Percentiles rank a stretch among this genome's conserved stretches.
Evolutionary conservation across 2,797 vertebrate genomes (phyloP).

Genomic region (Anomalospiza imberbis): DNA sequence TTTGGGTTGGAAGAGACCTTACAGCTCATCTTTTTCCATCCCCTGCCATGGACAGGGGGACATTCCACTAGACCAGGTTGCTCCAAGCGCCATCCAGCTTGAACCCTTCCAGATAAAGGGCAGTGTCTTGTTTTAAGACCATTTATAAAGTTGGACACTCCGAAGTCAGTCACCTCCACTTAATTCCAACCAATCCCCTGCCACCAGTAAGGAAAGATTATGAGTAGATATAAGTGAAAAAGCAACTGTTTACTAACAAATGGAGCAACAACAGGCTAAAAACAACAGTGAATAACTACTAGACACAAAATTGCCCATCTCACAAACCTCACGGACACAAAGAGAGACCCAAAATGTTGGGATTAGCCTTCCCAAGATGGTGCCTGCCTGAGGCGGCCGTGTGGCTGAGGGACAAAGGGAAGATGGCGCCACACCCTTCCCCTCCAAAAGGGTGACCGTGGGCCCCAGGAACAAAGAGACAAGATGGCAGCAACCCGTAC

Average conservation of each 20-base stretch:
- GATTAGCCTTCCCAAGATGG: background rate
- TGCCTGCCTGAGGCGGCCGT: accelerated
- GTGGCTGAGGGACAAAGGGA: background rate
- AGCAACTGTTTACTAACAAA: background rate
- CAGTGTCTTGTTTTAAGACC: background rate
- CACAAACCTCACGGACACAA: accelerated
- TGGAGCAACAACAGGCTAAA: background rate
- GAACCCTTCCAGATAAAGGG: background rate
- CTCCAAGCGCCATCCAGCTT: background rate
- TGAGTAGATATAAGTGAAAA: background rate
- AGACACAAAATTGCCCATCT: background rate
- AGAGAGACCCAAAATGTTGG: background rate
- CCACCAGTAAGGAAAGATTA: background rate
- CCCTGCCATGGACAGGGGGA: background rate
- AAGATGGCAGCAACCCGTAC: accelerated
- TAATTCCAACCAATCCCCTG: background rate
- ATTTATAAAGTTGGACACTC: background rate
- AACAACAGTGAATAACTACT: background rate
- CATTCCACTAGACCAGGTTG: background rate
- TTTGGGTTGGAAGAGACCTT: background rate
- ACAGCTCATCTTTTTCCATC: background rate
- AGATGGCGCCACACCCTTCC: background rate
- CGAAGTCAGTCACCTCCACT: accelerated
- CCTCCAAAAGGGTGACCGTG: accelerated
- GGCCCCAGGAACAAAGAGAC: background rate